These are phyloP conservation scores for Helogale parvula DNA, from an alignment of 2,113 vertebrate genomes.

Conservation along the genomic window DNA sequence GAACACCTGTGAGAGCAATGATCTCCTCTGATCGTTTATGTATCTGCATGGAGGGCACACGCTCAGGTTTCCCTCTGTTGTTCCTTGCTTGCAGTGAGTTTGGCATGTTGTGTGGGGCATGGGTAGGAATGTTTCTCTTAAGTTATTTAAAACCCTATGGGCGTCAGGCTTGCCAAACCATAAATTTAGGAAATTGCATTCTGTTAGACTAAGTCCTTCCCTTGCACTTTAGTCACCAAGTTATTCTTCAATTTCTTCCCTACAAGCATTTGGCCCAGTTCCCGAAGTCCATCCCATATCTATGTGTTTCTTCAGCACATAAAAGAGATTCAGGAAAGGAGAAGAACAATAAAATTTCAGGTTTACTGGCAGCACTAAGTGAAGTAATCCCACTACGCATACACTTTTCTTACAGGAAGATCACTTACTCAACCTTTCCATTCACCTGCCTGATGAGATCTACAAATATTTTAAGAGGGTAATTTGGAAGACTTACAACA, in stretches of 20 bases:
- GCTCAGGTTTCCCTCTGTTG: not conserved
- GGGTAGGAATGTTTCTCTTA: not conserved
- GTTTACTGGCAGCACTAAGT: slow-evolving; percentile 52
- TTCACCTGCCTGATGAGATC: slow-evolving; percentile 61
- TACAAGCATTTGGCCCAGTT: slow-evolving; percentile 3
- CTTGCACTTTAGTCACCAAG: slow-evolving; percentile 32
- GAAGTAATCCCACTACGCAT: not conserved
- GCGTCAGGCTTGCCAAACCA: not conserved
- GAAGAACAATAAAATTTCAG: slow-evolving; percentile 62
- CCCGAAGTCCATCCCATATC: slow-evolving; percentile 23
- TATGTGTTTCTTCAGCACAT: slow-evolving; percentile 37
- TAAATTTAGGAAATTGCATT: slow-evolving; percentile 40
- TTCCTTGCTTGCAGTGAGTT: not conserved
- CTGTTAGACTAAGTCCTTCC: slow-evolving; percentile 46
- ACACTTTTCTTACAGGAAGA: slow-evolving; percentile 50
- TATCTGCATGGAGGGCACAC: not conserved
- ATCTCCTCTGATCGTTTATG: not conserved
- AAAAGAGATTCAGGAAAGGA: slow-evolving; percentile 71
- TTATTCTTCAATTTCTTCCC: slow-evolving; percentile 45
- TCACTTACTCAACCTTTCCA: slow-evolving; percentile 44
- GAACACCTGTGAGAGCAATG: not conserved
- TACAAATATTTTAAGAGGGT: slow-evolving; percentile 32
- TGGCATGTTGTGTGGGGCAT: not conserved
- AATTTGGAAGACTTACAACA: slow-evolving; percentile 56
- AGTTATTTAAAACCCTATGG: slow-evolving; percentile 39